Evolutionary conservation across 2,113 vertebrate species (phyloP), one percentile per base, ranked within the genome.

Genomic region (Peromyscus californicus): DNA sequence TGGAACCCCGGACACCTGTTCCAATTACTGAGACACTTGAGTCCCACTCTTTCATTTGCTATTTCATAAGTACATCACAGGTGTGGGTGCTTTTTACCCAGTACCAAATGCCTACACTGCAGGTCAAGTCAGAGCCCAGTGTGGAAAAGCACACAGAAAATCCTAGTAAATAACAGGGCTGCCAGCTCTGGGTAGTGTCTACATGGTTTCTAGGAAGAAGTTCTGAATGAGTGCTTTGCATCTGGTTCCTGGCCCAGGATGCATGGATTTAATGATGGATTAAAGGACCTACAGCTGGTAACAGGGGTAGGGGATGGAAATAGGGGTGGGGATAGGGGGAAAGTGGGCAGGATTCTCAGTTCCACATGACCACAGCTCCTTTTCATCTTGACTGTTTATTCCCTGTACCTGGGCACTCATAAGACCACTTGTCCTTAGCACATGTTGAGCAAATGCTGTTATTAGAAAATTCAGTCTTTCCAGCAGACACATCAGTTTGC

Each of bases 51-150:
- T 85, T 48, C 75, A 67, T 26, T 61, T 75, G 57, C 7, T 39
- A 10, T 17, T 63, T 63, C 15, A 0, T 42, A 92, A 74, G 80
- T 45, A 11, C 61, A 39, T 76, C 54, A 19, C 24, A 70, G 57
- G 11, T 57, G 74, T 16, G 8, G 16, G 54, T 36, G 57, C 36
- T 51, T 92, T 63, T 63, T 89, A 83, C 74, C 16, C 4, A 39
- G 96, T 19, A 54, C n/a, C 12, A 21, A 65, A 92, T 51, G 48
- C 17, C 11, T 19, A 42, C 2, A 22, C 9, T 59, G 11, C 78
- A 95, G 93, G 70, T 89, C 51, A 76, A 31, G 75, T 82, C 80
- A 96, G 83, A 95, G 22, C 7, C 12, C 51, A 24, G 10, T 16
- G 36, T 86, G 24, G 45, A 69, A 93, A 78, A 92, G 57, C 1